Evolutionary conservation across 2,797 vertebrate genomes (phyloP).

Genomic region (Squalus acanthias): DNA sequence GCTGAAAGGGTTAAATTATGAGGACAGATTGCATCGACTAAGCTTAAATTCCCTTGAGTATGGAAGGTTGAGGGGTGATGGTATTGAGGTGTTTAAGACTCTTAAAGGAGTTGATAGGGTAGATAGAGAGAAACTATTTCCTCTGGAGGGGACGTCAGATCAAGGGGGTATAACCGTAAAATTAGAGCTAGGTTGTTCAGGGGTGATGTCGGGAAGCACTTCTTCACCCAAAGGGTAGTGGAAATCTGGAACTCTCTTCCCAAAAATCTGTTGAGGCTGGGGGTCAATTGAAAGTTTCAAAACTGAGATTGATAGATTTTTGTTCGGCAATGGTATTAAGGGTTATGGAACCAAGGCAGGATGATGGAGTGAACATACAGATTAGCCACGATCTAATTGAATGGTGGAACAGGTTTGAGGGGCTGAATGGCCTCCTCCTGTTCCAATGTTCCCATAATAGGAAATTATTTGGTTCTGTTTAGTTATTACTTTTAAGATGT

Average conservation of each 20-base stretch:
- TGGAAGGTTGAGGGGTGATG: neutral
- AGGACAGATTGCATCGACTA: neutral
- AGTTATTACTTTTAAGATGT: neutral
- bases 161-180: neutral
- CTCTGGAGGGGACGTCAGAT: neutral
- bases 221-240: neutral
- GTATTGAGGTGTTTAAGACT: neutral
- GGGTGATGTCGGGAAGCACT: neutral
- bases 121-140: neutral
- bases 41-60: neutral
- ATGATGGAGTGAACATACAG: too few relatives aligned
- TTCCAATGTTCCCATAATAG: neutral
- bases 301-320: neutral
- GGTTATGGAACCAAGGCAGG: neutral
- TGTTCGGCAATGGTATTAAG: neutral
- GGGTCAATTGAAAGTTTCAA: neutral
- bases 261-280: neutral
- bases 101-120: neutral
- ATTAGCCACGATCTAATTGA: neutral
- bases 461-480: neutral
- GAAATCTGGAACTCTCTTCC: neutral
- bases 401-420: neutral
- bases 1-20: neutral
- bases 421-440: neutral
- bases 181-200: too few relatives aligned